Evolutionary conservation across 2,113 vertebrate genomes (phyloP), one percentile per base, ranked within the genome.

Genomic region (Canis aureus): DNA sequence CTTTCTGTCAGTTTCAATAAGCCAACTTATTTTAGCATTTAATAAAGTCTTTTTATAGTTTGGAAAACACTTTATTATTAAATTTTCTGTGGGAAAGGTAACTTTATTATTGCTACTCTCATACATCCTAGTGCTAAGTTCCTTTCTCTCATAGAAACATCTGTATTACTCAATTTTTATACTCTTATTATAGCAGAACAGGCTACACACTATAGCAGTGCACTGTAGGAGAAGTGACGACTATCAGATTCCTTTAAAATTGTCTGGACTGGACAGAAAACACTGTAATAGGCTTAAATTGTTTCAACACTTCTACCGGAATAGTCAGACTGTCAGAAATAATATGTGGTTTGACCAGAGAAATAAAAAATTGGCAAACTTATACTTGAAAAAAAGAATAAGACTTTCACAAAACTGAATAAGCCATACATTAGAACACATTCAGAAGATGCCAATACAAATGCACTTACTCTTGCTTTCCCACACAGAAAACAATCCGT

Each of bases 311-410:
- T 82, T 96, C 74, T 71, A 76, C 74, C 62, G 91, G 35, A 53
- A 43, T 62, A 95, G 23, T 69, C 60, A 83, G 89, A 82, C 69
- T 84, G 25, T 53, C 43, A 73, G 35, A 84, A 94, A 66, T 59
- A 92, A 89, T 62, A 73, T 73, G 53, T 59, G 76, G 32, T 85
- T 91, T 97, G 66, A 93, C 35, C n/a, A 91, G 32, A 89, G 55
- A 92, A 97, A 88, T 51, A 88, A 74, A 93, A 95, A 49, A 19
- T 66, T 92, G 96, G 78, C 87, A 95, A 73, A 53, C 29, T 78
- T 25, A 23, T 78, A 66, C 35, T 49, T 94, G 59, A 29, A 71
- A 53, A 84, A 79, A 90, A 60, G 11, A 92, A 53, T 60, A 73
- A 94, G 27, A 87, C 78, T 93, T 93, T 76, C 66, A 94, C 15